Base-by-base conservation (phyloP, 1,140 invertebrate genomes). In the Macrosteles quadrilineatus region DNA sequence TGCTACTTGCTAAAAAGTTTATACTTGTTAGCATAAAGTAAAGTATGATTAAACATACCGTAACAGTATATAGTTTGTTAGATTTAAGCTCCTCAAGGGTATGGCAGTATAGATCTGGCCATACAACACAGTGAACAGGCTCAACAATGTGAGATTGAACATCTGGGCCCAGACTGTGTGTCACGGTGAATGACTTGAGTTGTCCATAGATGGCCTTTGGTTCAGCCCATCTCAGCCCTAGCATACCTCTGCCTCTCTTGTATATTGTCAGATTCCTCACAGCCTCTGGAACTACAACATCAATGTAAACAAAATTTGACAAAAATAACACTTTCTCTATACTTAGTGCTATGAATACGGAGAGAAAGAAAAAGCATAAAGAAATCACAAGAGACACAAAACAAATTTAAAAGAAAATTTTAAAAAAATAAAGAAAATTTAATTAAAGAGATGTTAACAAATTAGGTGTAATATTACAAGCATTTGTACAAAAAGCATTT, bases 31-130 rank as follows among this genome's bases (percentile, higher is more conserved):
- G n/a, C n/a, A n/a, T n/a, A n/a, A n/a, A n/a, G n/a, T n/a, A n/a
- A n/a, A n/a, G n/a, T n/a, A n/a, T n/a, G n/a, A 57, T 3, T 57
- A 25, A 21, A 57, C 59, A n/a, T 32, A 64, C 59, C 29, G 32
- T 32, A 1, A 64, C 59, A n/a, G 12, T 64, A 17, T 64, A 64
- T 3, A 31, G 19, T 27, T 40, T 30, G 23, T 64, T 64, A 27
- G 59, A 32, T 6, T 3, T 32, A 6, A 64, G 59, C 11, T n/a
- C 29, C 17, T 32, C 27, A 19, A 64, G n/a, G 6, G 30, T 32
- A 32, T 64, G 59, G 23, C 59, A 64, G n/a, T 64, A 64, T 17
- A 32, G n/a, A 14, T 31, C 27, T 11, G 59, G 59, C 59, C 59
- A 64, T 1, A 32, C 59, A 1, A 32, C 31, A 32, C 59, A 64